Base-by-base conservation (phyloP, 1,140 invertebrate genomes). In the Scaptomyza hsui region DNA sequence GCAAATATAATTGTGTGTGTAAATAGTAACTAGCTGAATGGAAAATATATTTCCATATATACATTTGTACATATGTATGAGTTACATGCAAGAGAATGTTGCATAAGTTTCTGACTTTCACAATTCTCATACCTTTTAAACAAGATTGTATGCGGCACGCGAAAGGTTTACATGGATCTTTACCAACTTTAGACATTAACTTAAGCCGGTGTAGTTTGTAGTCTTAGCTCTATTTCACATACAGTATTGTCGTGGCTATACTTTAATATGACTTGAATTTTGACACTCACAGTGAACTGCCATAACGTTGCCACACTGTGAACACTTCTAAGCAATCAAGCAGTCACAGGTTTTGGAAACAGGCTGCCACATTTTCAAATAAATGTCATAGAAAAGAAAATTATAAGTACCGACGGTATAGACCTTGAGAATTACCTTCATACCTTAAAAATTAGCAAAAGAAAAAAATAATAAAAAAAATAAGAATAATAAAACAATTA, bases 81-180 rank as follows among this genome's bases (percentile, higher is more conserved):
- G 55, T 68, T 41, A 18, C 1, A 5, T 51, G 21, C 3, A n/a
- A 4, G 1, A 35, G 1, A 37, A 18, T 47, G 70, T 47, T 56
- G 44, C 52, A 39, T 51, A 21, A 18, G 29, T 13, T 7, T 16
- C 9, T 19, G 9, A 9, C 2, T 29, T 0, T 9, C 0, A 1
- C n/a, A 37, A 53, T 91, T 93, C 92, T 26, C 37, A 12, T 55
- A 96, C 96, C 94, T 92, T 93, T 92, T 67, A 97, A 93, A 90
- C 95, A 97, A 78, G 93, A 93, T 92, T 96, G 95, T 76, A 96
- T 94, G 75, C 93, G 94, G 91, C 95, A 96, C 45, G 95, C 95
- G 75, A 93, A 93, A 85, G 89, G 90, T 92, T 96, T 96, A 89
- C 96, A 96, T 7, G 95, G 95, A 92, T 96, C 95, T 78, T 92